Base-by-base conservation (phyloP, 2,888 invertebrate genomes). In the Serripes groenlandicus region DNA sequence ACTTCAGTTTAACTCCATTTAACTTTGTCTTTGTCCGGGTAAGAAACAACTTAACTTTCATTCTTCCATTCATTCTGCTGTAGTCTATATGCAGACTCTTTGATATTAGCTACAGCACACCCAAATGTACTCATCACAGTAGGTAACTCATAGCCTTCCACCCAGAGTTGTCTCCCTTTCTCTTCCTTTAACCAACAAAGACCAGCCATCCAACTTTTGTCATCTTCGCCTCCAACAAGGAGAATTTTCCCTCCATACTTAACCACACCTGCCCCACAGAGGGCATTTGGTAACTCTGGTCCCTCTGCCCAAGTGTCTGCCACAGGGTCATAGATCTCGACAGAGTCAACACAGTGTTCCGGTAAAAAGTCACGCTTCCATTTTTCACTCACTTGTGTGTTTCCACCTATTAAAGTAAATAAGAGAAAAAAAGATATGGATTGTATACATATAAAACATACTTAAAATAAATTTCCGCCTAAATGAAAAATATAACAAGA, bases 181-280 rank as follows among this genome's bases (percentile, higher is more conserved):
- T 92, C 91, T 66, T 90, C 89, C 68, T 90, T 88, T 72, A 94
- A 89, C 90, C 92, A 91, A 79, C 92, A 93, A 52, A 93, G 85
- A 2, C 94, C 94, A 0, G 93, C 93, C 94, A 94, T 94, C 94
- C 94, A 94, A 79, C 93, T 93, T 76, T 93, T 93, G 86, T 94
- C 94, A 85, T 94, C 94, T 75, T 94, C 94, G 0, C 94, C 94
- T 3, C 94, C 94, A 3, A 94, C 92, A 18, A 93, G 92, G 73
- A 93, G 85, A 52, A 94, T 91, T 1, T 92, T 92, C 71, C 92
- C 92, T 1, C 91, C 92, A 79, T 93, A 94, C 79, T 93, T 93
- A 28, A 93, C 93, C 0, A 90, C 87, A 89, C 94, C 93, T 64
- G 93, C 93, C 21, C 94, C 94, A 91, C 94, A 94, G 18, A 94